Evolutionary conservation across 2,888 invertebrate genomes (phyloP), one percentile per base, ranked within the genome.

Genomic region (Limenitis camilla): DNA sequence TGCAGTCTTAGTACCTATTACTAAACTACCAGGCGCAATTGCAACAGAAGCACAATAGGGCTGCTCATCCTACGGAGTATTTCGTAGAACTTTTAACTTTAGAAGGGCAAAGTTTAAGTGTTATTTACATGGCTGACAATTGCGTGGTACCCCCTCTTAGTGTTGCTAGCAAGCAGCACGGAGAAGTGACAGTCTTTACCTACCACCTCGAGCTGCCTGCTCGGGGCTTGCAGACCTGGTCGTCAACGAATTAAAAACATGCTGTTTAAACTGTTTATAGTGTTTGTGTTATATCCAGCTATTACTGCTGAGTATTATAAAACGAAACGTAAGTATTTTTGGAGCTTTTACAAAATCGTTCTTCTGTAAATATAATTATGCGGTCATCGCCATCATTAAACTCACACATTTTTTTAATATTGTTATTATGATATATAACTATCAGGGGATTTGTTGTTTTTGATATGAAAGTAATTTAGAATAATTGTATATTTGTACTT

Each of bases 101-200:
- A 53, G 61, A 59, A 63, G 63, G 64, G 60, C 64, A 67, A 78
- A 76, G 72, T 78, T 81, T 71, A 78, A 74, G 67, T 72, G 75
- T 75, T 84, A 80, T 84, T 85, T 81, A 78, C 81, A 77, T 78
- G 78, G 75, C 72, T 74, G 69, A 77, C 76, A 79, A 83, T 84
- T 86, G 84, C 84, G 79, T 74, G 72, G 59, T 55, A 55, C 72
- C 86, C 85, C 84, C 86, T 71, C 84, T 75, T 73, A 58, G 53
- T 49, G 49, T 49, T 60, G 48, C 61, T 70, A 71, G 70, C 69
- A 70, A 64, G 66, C 68, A 65, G 69, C 66, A 63, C 66, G 63
- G 63, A 69, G 64, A 63, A 66, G 74, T 67, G 68, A 77, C 79
- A 81, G 81, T 81, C 72, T 77, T 71, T 63, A 66, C 67, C 69